Evolutionary conservation across 2,888 invertebrate genomes (phyloP).

Genomic region (Tridacna gigas): DNA sequence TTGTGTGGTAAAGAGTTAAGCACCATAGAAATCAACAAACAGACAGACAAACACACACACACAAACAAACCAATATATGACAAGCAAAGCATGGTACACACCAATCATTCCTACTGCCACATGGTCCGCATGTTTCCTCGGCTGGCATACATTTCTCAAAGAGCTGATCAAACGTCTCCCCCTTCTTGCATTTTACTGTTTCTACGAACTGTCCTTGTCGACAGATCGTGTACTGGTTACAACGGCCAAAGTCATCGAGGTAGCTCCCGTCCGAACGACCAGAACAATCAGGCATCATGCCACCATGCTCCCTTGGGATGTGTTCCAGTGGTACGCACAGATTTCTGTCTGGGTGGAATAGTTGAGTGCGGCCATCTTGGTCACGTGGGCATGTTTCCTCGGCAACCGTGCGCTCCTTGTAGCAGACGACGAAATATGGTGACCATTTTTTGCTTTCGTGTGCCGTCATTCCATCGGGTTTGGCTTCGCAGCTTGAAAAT

Average conservation of each 20-base stretch:
- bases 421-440: conserved; percentile 63
- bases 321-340: conserved; percentile 55
- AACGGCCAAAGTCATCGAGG: conserved; percentile 69
- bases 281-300: conserved; percentile 64
- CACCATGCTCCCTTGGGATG: conserved; percentile 71
- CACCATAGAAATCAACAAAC: too few relatives aligned
- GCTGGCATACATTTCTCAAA: conserved; percentile 37
- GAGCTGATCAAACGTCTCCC: conserved; percentile 48
- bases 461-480: conserved; percentile 54
- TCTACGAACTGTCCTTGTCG: conserved; percentile 44
- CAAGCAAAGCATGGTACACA: conserved; percentile 24
- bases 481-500: conserved; percentile 60
- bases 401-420: conserved; percentile 51
- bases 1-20: too few relatives aligned
- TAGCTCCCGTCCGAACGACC: conserved; percentile 64
- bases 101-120: conserved; percentile 54
- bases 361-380: conserved; percentile 48
- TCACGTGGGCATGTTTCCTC: conserved; percentile 49
- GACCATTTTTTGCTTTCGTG: conserved; percentile 56
- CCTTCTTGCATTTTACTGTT: conserved; percentile 41
- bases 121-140: conserved; percentile 54
- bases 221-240: conserved; percentile 71
- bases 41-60: too few relatives aligned
- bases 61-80: neutral
- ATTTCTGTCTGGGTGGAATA: conserved; percentile 67